Evolutionary conservation across 2,113 vertebrate species (phyloP), one percentile per base, ranked within the genome.

Genomic region (Delphinus delphis): DNA sequence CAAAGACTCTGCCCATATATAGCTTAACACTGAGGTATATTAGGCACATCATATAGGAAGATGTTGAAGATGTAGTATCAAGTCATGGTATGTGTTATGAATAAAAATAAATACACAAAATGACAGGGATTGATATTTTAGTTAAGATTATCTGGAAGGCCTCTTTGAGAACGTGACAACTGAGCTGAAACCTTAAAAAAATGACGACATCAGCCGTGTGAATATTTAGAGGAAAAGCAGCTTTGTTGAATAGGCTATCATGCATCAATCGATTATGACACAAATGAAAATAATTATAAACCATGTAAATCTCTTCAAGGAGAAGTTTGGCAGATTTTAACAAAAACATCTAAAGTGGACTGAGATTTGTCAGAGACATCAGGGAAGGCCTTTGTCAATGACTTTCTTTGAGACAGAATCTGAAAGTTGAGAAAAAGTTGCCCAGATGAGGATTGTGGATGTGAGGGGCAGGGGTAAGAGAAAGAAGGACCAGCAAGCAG

Each of bases 251-350:
- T 55, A 76, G 58, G 31, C 0, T 79, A 76, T 70, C 38, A 63
- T 23, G 11, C 47, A 68, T 89, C 67, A 70, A 4, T 87, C 33
- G 60, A 5, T 47, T 53, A 36, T 68, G 62, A 68, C 4, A 79
- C 25, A 93, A 82, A 50, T 79, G 47, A 82, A 89, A 88, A 90
- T 58, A 25, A 73, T 53, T 31, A 9, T 84, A 77, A 60, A 71
- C 36, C 28, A 6, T 63, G 1, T 10, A 60, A 76, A 28, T 53
- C 12, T 67, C 10, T 77, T 62, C 25, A 47, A 23, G 65, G 14
- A 90, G 33, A 58, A 77, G 2, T 91, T 87, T 85, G 26, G 44
- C 28, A 65, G 44, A 44, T 26, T 14, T n/a, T 90, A 83, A 41
- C 4, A 70, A 84, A 86, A 81, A 41, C 17, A 18, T 62, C 60